Percentiles rank a stretch among this genome's conserved stretches.
Evolutionary conservation across 2,113 vertebrate species (phyloP).

Genomic region (Falco punctatus): DNA sequence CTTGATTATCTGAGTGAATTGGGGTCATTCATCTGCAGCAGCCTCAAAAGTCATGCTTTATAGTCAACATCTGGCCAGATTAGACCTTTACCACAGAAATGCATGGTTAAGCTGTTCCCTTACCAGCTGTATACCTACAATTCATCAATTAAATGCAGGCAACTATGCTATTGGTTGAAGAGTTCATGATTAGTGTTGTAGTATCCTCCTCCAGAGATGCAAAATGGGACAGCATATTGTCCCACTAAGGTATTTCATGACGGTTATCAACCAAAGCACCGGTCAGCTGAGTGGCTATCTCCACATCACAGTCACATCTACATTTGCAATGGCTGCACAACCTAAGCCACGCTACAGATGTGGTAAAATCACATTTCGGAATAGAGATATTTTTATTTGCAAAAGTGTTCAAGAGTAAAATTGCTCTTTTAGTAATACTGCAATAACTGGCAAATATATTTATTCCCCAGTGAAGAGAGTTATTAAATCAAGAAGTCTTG

Average conservation of each 20-base stretch:
- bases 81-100: neutral
- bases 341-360: neutral
- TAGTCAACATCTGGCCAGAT: neutral
- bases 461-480: neutral
- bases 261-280: neutral
- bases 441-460: neutral
- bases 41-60: constrained; percentile 20
- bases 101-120: neutral
- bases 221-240: neutral
- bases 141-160: neutral
- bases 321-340: neutral
- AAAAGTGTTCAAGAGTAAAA: neutral
- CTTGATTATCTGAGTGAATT: constrained; percentile 41
- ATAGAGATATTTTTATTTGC: neutral
- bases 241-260: neutral
- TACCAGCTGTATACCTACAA: neutral
- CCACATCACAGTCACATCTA: neutral
- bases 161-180: neutral
- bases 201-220: neutral
- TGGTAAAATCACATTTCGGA: neutral
- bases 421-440: neutral
- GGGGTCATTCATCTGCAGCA: neutral
- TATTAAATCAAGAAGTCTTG: neutral
- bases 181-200: neutral
- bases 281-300: neutral